phyloP scores from a whole-genome alignment of 1,140 invertebrate genomes.

The Drosophila paulistorum region DNA sequence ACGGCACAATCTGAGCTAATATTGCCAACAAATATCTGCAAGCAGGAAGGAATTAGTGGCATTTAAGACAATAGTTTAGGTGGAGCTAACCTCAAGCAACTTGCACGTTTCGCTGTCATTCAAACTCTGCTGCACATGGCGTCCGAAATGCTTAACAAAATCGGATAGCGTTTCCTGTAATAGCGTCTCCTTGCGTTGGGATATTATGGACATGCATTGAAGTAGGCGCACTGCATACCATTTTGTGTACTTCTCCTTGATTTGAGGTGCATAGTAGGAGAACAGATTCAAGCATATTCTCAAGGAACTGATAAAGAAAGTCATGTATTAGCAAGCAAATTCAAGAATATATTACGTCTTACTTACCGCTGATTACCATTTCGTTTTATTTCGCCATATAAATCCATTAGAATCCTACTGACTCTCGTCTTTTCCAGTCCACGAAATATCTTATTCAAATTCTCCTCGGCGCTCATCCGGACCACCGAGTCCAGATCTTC shows the following conservation, averaged over 20 bases:
- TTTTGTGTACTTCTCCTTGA: conserved; percentile 90
- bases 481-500: conserved; percentile 91
- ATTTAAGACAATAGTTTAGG: conserved; percentile 6
- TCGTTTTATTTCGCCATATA: conserved; percentile 92
- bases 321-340: no score
- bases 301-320: conserved; percentile 84
- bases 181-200: conserved; percentile 88
- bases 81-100: conserved; percentile 82
- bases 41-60: conserved; percentile 14
- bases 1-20: conserved; percentile 74
- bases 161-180: conserved; percentile 89
- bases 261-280: conserved; percentile 87
- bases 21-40: conserved; percentile 66
- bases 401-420: conserved; percentile 89
- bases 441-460: conserved; percentile 90
- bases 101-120: conserved; percentile 88
- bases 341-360: no score
- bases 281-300: conserved; percentile 90
- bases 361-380: conserved; percentile 85
- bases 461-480: conserved; percentile 91
- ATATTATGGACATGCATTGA: conserved; percentile 88
- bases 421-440: conserved; percentile 85
- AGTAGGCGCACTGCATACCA: conserved; percentile 90
- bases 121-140: conserved; percentile 88
- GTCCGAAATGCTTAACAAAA: conserved; percentile 88